Percentiles rank a stretch among this genome's conserved stretches.
Conservation (phyloP, 2,888 invertebrate genomes). For the Cetonia aurata region DNA sequence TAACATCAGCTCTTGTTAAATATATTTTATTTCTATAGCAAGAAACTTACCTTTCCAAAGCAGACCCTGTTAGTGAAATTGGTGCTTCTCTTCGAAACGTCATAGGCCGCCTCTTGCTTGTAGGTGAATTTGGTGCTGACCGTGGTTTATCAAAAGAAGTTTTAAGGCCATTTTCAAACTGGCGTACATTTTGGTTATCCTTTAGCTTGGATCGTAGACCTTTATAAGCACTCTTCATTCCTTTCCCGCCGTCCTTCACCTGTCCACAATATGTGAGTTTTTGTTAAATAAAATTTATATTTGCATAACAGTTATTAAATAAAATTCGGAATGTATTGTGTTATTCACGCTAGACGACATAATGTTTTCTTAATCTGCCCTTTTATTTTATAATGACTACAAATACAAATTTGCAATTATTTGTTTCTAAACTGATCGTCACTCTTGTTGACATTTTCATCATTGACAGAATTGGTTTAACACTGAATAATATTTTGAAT, state of each 20-base stretch:
- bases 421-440: no score
- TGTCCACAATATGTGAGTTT: constrained; percentile 55
- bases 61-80: constrained; percentile 60
- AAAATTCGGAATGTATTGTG: no score
- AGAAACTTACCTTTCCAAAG: constrained; percentile 59
- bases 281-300: no score
- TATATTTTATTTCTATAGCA: background rate
- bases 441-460: no score
- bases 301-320: no score
- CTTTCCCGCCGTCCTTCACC: constrained; percentile 81
- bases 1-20: no score
- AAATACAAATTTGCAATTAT: no score
- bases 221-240: constrained; percentile 83
- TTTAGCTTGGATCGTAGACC: constrained; percentile 78
- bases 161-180: constrained; percentile 60
- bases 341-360: no score
- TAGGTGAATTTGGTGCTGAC: constrained; percentile 78
- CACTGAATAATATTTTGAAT: no score
- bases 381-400: no score
- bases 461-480: no score
- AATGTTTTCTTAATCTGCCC: no score
- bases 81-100: constrained; percentile 65
- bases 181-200: constrained; percentile 62
- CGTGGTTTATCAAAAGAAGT: constrained; percentile 66
- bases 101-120: constrained; percentile 68